Conservation (phyloP, 2,797 vertebrate genomes). For the Pseudochirops cupreus region DNA sequence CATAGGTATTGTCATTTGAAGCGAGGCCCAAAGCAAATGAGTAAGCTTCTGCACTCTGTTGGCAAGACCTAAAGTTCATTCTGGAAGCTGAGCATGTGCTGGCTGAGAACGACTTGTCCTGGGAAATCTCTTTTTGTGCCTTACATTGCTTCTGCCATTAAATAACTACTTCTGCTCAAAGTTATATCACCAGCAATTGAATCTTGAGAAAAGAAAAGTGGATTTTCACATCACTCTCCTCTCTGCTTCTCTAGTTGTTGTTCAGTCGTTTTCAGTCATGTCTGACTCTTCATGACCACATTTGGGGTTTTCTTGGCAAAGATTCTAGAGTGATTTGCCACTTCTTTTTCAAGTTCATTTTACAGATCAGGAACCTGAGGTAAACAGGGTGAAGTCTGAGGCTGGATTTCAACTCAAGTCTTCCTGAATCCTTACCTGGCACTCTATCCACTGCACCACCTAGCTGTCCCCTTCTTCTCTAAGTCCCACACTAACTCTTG, state of each 20-base stretch:
- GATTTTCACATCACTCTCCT: not conserved
- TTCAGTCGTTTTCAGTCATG: not conserved
- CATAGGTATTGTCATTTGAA: not conserved
- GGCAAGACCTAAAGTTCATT: not conserved
- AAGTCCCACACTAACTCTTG: not conserved
- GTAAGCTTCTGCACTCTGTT: not conserved
- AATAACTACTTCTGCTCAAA: constrained; percentile 13
- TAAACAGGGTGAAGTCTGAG: not conserved
- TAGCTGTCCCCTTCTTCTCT: not conserved
- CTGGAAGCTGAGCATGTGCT: not conserved
- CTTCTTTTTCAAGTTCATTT: not conserved
- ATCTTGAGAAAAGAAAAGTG: constrained; percentile 5
- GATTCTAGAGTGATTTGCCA: not conserved
- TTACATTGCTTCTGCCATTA: not conserved
- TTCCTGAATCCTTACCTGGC: not conserved
- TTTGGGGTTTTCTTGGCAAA: not conserved
- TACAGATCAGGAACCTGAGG: not conserved
- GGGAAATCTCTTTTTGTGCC: constrained; percentile 8
- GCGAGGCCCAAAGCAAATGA: not conserved
- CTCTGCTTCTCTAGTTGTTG: not conserved
- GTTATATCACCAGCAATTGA: not conserved
- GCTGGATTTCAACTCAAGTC: not conserved
- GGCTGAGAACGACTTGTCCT: not conserved
- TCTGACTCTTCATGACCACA: not conserved
- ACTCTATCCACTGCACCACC: not conserved